Base-by-base conservation (phyloP, 2,888 invertebrate genomes). In the Thereva unica region DNA sequence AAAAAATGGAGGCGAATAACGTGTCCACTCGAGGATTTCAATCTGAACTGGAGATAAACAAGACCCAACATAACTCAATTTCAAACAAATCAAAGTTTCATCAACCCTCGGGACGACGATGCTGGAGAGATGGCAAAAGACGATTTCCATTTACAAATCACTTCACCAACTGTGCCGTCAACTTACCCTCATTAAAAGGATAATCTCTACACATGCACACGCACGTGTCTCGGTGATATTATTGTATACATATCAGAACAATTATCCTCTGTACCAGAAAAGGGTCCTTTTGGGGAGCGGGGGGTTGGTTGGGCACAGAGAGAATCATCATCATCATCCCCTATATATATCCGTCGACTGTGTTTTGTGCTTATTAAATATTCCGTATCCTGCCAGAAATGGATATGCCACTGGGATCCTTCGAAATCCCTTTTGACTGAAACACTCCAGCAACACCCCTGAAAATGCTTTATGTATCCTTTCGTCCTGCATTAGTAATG, bases 371-470 rank as follows among this genome's bases (percentile, higher is more conserved):
- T 63, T 63, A 63, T 63, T 50, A 63, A 63, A 63, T 63, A 63
- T 50, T 63, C 50, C 63, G 63, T 63, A 63, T 63, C 63, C 63
- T 63, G 52, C 23, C 42, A 50, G 63, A 63, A 63, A 63, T 63
- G 63, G 63, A 63, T 63, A 63, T 63, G 63, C 63, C 34, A 52
- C 63, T 63, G 52, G 50, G 41, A 63, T 63, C 63, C 63, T 63
- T 63, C 52, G 42, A 42, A 63, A 63, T 63, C 63, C 63, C 63
- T 63, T 63, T 63, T 63, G 63, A 53, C 52, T 63, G 63, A 63
- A 52, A 63, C 52, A 63, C 63, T 63, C 63, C 52, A 63, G 63
- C 35, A 63, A 63, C 63, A 63, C 63, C 63, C 63, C 42, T 42
- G 52, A 52, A 42, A 42, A 63, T 63, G 52, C 42, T 63, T 52